Base-by-base conservation (phyloP, 2,113 vertebrate species). In the Tinamus guttatus region DNA sequence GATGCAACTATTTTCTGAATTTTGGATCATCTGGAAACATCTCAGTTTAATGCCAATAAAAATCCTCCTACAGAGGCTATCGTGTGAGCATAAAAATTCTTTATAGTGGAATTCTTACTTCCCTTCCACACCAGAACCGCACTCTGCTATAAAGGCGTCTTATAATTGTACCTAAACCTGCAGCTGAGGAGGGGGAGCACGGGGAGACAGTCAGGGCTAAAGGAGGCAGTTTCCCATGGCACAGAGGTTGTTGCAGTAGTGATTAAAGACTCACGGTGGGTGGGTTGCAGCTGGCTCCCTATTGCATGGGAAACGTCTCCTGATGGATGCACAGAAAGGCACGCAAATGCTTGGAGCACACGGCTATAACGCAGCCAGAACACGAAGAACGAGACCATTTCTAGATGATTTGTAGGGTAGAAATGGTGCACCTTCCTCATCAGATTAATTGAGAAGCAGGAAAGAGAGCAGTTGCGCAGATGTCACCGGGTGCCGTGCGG, bases 401-500 rank as follows among this genome's bases (percentile, higher is more conserved):
- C 92, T 82, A 32, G 82, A 25, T 3, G 19, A 67, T 85, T 65
- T 93, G 73, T 90, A 68, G 43, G 27, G 54, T 87, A 93, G 90
- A 87, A 96, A 71, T 81, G 76, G 63, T 59, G 63, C 43, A 67
- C 51, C 38, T 90, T 88, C 59, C 82, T 83, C 76, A 45, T 94
- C 51, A 93, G 75, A 36, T 74, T 94, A 97, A 87, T 25, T 84
- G 73, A 94, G 75, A 82, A 62, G 21, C 5, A 73, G 82, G 76
- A 62, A 85, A 94, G 80, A 18, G 16, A 76, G 89, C 56, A 58
- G 28, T 40, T 56, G 36, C 84, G 90, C 89, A 90, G 95, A 69
- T 94, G 92, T 87, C 95, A 81, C 54, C 1, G 13, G 94, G 81
- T 3, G 36, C 64, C 38, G 41, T 73, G 56, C 28, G 36, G 85